Conservation (phyloP, 2,113 vertebrate species). For the western clawed frog (Xenopus tropicalis) region DNA sequence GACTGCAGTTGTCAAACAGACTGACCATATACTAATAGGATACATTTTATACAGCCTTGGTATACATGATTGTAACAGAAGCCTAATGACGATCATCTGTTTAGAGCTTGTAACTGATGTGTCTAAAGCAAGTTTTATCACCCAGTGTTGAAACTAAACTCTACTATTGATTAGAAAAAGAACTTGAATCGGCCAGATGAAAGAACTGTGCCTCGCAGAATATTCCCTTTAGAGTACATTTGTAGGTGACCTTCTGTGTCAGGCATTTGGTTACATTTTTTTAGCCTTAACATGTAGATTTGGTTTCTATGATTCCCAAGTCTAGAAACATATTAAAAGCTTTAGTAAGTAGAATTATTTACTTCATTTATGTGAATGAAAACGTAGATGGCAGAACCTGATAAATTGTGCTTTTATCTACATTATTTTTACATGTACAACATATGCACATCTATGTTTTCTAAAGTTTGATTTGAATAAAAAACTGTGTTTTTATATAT, state of each 20-base stretch:
- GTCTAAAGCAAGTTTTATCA: slow-evolving; percentile 66
- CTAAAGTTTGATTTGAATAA: too few relatives aligned
- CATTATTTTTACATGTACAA: too few relatives aligned
- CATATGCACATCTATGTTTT: too few relatives aligned
- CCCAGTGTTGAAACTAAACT: slow-evolving; percentile 58
- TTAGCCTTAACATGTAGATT: slow-evolving; percentile 17
- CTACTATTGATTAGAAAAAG: slow-evolving; percentile 52
- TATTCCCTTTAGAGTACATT: slow-evolving; percentile 29
- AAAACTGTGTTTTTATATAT: too few relatives aligned
- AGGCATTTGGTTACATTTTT: slow-evolving; percentile 26
- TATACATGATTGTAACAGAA: slow-evolving; percentile 50
- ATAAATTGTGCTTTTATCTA: too few relatives aligned
- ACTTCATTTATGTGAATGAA: not conserved
- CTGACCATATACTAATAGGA: slow-evolving; percentile 69
- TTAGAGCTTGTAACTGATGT: slow-evolving; percentile 62
- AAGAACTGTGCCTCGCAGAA: slow-evolving; percentile 36
- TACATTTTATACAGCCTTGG: slow-evolving; percentile 64
- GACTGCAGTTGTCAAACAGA: slow-evolving; percentile 65
- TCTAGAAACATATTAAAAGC: not conserved
- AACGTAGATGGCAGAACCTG: not conserved
- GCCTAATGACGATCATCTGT: slow-evolving; percentile 73
- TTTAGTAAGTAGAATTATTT: not conserved
- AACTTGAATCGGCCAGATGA: slow-evolving; percentile 43
- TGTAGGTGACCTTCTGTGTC: slow-evolving; percentile 23
- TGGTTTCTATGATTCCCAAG: not conserved